A percentile compares a stretch with the other conserved stretches of the same genome.
Conservation (phyloP, 2,113 vertebrate species). For the Taxidea taxus region DNA sequence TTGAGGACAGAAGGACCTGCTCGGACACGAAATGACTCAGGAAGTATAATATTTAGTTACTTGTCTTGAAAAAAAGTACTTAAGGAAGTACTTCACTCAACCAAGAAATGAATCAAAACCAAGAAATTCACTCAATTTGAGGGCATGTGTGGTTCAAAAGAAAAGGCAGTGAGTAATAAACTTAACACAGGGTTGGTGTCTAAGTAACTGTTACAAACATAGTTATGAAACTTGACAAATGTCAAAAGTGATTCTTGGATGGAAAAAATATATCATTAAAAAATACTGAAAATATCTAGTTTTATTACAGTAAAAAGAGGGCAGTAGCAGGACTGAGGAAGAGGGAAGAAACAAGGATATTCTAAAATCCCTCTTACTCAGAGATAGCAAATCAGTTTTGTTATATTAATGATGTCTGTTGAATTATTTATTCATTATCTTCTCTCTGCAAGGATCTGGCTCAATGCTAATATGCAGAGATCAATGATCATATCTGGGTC, state of each 20-base stretch:
- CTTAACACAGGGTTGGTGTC: neutral
- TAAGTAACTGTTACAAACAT: conserved; percentile 28
- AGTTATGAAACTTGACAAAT: conserved; percentile 22
- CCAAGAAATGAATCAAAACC: conserved; percentile 68
- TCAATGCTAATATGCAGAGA: neutral
- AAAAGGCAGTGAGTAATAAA: conserved; percentile 36
- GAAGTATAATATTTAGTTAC: conserved; percentile 11
- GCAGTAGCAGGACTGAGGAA: neutral
- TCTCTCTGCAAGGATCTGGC: neutral
- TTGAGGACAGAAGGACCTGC: neutral
- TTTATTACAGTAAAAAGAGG: neutral
- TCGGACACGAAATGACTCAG: conserved; percentile 47
- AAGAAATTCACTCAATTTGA: conserved; percentile 44
- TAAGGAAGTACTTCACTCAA: conserved; percentile 51
- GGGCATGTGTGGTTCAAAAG: conserved; percentile 9
- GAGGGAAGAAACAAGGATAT: neutral
- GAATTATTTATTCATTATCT: neutral
- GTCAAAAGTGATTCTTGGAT: neutral
- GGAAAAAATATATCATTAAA: neutral
- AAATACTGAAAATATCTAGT: neutral
- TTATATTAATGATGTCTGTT: neutral
- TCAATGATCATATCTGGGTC: neutral
- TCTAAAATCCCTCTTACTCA: neutral
- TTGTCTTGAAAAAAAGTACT: conserved; percentile 53
- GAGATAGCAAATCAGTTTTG: neutral